Evolutionary conservation across 1,140 invertebrate species (phyloP), one percentile per base, ranked within the genome.

Genomic region (Xylocopa sonorina): DNA sequence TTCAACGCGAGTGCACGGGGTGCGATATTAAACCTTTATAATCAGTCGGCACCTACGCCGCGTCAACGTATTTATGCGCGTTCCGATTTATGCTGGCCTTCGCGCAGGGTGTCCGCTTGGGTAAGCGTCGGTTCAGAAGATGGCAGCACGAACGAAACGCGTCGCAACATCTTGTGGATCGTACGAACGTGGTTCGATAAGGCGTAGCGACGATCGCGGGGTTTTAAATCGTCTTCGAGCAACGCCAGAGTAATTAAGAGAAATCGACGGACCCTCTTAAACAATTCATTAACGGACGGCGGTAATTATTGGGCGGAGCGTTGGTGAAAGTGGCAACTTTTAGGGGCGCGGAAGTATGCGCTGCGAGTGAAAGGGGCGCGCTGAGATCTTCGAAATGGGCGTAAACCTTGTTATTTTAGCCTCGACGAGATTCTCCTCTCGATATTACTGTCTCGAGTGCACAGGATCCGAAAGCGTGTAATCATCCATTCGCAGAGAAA

Each of bases 1-100:
- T 60, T 71, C 68, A 73, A 76, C 77, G 77, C 83, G 38, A 83
- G 78, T 80, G 84, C 76, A 34, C 71, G 76, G 57, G 58, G 68
- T 76, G 60, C 74, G 32, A 86, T 83, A 86, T 87, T 83, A 83
- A 86, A 86, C 53, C 81, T 87, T 87, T 80, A 83, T 81, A 86
- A 86, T 87, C 85, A 83, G 84, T 86, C 81, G 85, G 68, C 80
- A 86, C 85, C 81, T 87, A 85, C 73, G 72, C 62, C 75, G 32
- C 58, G 73, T 41, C 41, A 80, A 58, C 66, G 27, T 85, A 85
- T 85, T 86, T 86, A 86, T 78, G 82, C 48, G 55, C 50, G 0
- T 18, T 29, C 41, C 43, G 79, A 84, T 58, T 71, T 73, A 69
- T 43, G 24, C 16, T 29, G 41, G 27, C 24, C 9, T 38, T 60